Evolutionary conservation across 2,888 invertebrate genomes (phyloP).

Genomic region (Isotomurus palustris): DNA sequence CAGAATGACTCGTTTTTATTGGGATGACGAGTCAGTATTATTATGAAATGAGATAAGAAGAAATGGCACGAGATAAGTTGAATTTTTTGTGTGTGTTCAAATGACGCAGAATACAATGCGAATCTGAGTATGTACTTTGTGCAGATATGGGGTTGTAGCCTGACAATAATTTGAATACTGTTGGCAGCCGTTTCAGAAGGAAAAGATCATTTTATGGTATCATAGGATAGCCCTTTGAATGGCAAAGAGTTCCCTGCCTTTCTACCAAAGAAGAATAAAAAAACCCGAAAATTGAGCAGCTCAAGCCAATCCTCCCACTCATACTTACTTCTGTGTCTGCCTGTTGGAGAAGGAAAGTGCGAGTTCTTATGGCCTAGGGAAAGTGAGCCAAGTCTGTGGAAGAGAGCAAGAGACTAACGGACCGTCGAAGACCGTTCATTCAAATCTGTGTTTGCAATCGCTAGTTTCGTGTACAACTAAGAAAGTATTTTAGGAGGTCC

Average conservation of each 20-base stretch:
- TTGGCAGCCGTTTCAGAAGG: slow-evolving; percentile 18
- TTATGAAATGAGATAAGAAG: slow-evolving; percentile 30
- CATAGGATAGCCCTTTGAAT: neutral
- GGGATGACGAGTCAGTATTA: slow-evolving; percentile 40
- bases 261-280: too few relatives aligned
- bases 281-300: too few relatives aligned
- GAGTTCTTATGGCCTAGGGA: neutral
- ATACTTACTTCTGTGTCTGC: too few relatives aligned
- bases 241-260: too few relatives aligned
- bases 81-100: neutral
- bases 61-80: slow-evolving; percentile 10
- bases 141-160: slow-evolving; percentile 25
- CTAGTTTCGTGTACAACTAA: too few relatives aligned
- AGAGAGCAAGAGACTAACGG: too few relatives aligned
- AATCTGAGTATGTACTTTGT: slow-evolving; percentile 10
- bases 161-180: slow-evolving; percentile 39
- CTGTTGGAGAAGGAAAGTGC: neutral
- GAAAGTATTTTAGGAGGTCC: too few relatives aligned
- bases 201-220: neutral
- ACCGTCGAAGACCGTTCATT: too few relatives aligned
- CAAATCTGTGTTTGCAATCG: too few relatives aligned
- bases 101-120: slow-evolving; percentile 10
- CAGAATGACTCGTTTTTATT: slow-evolving; percentile 41
- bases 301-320: slow-evolving; percentile 11
- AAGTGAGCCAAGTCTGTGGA: slow-evolving; percentile 10